Evolutionary conservation across 2,797 vertebrate genomes (phyloP).

Genomic region (Spheniscus humboldti): DNA sequence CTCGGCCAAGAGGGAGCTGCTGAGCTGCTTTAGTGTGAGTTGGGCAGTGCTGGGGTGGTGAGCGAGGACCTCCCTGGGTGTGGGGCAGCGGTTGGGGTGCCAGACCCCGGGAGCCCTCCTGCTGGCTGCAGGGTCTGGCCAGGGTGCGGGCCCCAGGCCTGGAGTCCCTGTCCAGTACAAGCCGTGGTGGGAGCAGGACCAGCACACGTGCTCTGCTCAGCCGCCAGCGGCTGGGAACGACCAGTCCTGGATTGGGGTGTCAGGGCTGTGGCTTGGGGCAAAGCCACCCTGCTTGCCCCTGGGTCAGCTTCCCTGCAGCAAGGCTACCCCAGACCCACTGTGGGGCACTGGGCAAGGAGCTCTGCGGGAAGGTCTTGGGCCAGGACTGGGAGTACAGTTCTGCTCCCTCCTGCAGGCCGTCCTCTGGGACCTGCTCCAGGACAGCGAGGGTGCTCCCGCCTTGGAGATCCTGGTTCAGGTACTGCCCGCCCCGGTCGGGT

Average conservation of each 20-base stretch:
- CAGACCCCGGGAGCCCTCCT: not conserved
- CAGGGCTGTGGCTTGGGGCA: not conserved
- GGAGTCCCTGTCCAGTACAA: not conserved
- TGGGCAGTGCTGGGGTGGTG: not conserved
- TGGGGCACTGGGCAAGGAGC: not conserved
- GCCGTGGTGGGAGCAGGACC: not conserved
- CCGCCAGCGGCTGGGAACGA: fast-evolving
- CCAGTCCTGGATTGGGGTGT: not conserved
- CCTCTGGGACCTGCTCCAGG: slow-evolving; percentile 86
- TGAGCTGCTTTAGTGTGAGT: slow-evolving; percentile 91
- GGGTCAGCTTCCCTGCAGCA: not conserved
- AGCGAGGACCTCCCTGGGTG: not conserved
- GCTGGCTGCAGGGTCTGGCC: fast-evolving
- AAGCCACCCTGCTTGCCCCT: not conserved
- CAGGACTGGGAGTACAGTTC: not conserved
- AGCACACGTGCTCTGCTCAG: not conserved
- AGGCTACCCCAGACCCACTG: not conserved
- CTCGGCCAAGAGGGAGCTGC: slow-evolving; percentile 81
- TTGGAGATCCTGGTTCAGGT: slow-evolving; percentile 86
- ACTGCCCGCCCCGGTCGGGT: not conserved
- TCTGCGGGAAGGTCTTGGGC: not conserved
- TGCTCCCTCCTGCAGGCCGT: slow-evolving; percentile 76
- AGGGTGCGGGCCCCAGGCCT: no score
- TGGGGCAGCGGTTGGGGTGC: fast-evolving
- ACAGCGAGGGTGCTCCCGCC: slow-evolving; percentile 78